Base-by-base conservation (phyloP, 23 tunicate species). In the Clavelina lepadiformis region DNA sequence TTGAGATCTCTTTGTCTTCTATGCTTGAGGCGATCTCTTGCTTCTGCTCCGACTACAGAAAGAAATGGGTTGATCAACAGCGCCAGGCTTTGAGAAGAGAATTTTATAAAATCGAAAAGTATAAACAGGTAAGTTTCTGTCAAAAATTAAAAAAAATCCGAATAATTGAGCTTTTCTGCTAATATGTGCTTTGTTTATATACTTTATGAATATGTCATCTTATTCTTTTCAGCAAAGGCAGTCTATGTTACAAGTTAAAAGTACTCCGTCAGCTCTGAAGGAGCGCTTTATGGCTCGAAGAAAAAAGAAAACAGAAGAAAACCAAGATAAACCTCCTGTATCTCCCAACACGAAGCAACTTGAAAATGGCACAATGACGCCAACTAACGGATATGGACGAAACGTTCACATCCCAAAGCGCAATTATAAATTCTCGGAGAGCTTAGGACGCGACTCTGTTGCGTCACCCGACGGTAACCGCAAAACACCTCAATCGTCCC, bases 231-330 rank as follows among this genome's bases (percentile, higher is more conserved):
- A 84, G 93, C 62, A 75, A 31, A 61, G 93, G 21, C 75, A 57
- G 31, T 66, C 79, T 19, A 80, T 78, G 24, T 65, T 86, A 3
- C 66, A 61, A 51, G 46, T 86, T 32, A 69, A 53, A 31, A 72
- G 54, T 57, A 61, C 95, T 23, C 95, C 95, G 0, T 86, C 95
- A 0, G 85, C 85, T 1, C 57, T 86, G 53, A 86, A 86, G 50
- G 81, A 82, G 38, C 58, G 85, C 23, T 86, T 86, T 33, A 32
- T 86, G 54, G 66, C 72, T 52, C 50, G 64, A n/a, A 36, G 85
- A 72, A 51, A 46, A 26, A 71, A 56, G 25, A 6, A 5, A 3
- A 23, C 5, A 3, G 46, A 21, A n/a, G 73, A 68, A 6, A n/a
- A n/a, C n/a, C 61, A 26, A 22, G 29, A 2, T 7, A 22, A 56